These are phyloP conservation scores for Caenorhabditis sulstoni DNA, from an alignment of 2,888 invertebrate species.

Conservation along the genomic window DNA sequence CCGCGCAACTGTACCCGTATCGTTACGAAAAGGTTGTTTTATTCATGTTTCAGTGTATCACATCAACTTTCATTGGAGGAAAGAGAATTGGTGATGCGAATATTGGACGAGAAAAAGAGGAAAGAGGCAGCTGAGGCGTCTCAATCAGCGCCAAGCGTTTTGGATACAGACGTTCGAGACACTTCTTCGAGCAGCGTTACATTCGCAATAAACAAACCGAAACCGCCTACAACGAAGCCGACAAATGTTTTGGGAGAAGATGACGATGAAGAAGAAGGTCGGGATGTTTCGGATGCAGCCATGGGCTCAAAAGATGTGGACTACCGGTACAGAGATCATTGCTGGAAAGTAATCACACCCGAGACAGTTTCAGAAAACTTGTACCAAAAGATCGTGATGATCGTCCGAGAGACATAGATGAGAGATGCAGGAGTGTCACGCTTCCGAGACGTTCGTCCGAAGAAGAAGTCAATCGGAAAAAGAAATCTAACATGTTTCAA, in stretches of 20 bases:
- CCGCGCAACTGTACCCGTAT: no score
- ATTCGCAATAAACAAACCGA: conserved; percentile 5
- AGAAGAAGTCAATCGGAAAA: neutral
- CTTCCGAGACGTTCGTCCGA: neutral
- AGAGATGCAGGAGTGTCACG: neutral
- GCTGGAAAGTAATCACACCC: conserved; percentile 2
- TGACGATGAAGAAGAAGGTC: conserved; percentile 5
- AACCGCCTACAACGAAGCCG: neutral
- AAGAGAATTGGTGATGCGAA: no score
- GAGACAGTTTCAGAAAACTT: no score
- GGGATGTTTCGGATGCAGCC: neutral
- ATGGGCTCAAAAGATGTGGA: neutral
- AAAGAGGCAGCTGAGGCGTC: neutral
- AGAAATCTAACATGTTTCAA: conserved; percentile 1
- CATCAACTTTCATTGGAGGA: no score
- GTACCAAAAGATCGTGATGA: conserved; percentile 17
- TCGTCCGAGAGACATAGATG: conserved; percentile 22
- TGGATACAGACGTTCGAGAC: neutral
- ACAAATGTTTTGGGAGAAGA: conserved; percentile 7
- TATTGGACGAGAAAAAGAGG: no score
- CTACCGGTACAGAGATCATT: neutral
- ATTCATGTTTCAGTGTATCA: no score
- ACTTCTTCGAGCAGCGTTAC: neutral
- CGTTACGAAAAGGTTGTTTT: no score
- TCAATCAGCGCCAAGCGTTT: neutral